Percentiles rank a stretch among this genome's conserved stretches.
These are phyloP conservation scores for Acanthornis magna DNA, from an alignment of 2,797 vertebrate species.

Conservation along the genomic window DNA sequence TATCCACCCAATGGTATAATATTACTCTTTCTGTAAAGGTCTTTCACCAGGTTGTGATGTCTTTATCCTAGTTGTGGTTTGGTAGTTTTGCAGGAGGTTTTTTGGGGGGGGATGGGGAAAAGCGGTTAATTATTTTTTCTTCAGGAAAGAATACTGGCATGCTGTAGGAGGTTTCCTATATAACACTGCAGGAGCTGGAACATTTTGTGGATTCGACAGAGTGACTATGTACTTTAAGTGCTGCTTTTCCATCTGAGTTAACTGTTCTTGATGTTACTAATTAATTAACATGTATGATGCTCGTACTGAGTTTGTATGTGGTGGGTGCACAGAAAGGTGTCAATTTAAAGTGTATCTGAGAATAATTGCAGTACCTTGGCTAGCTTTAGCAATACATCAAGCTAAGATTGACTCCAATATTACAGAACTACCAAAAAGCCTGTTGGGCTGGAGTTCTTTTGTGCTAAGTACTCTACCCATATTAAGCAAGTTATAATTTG, in stretches of 20 bases:
- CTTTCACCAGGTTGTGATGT: background rate
- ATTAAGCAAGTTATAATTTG: background rate
- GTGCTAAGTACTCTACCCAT: background rate
- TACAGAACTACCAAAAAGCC: background rate
- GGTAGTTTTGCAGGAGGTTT: background rate
- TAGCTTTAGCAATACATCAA: background rate
- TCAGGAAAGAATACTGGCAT: background rate
- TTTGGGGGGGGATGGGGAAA: fast-evolving
- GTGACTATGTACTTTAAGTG: background rate
- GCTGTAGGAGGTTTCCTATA: background rate
- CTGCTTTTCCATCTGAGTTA: background rate
- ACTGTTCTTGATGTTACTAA: background rate
- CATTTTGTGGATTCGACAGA: background rate
- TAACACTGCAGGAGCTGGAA: background rate
- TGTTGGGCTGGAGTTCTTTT: background rate
- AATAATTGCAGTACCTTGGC: background rate
- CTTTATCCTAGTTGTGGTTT: background rate
- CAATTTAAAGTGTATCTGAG: background rate
- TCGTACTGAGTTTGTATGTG: background rate
- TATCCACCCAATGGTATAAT: background rate
- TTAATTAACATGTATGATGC: background rate
- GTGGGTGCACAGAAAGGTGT: background rate
- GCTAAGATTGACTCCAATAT: background rate
- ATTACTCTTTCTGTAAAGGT: background rate
- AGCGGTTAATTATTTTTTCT: background rate